Base-by-base conservation (phyloP, 2,113 vertebrate genomes). In the Oncorhynchus keta region DNA sequence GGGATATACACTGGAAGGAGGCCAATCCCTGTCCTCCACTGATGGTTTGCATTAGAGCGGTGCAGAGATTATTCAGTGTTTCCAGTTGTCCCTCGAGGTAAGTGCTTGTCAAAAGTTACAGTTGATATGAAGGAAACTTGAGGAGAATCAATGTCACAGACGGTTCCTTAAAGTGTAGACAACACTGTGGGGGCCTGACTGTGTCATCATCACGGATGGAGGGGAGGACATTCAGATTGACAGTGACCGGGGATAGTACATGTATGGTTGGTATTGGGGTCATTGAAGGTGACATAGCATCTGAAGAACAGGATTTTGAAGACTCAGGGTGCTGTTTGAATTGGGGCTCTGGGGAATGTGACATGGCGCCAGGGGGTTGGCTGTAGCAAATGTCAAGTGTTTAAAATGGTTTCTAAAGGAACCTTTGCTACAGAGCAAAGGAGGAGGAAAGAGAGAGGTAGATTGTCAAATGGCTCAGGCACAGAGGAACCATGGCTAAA, bases 71-170 rank as follows among this genome's bases (percentile, higher is more conserved):
- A 30, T 68, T 13, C 45, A 13, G 39, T 68, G 59, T 75, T 55
- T 57, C 68, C 30, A 74, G 30, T 13, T 69, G 20, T 65, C 73
- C 80, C 24, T 14, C 45, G 72, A 72, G 65, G 72, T 80, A 70
- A 65, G 26, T 18, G 7, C 77, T 71, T 72, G 45, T 68, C 64
- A 70, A 32, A 79, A 66, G 66, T 26, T 39, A 7, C 32, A 18
- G 18, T 35, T n/a, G 75, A 73, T 67, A 74, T 77, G 82, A 62
- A 57, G 32, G 28, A 22, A 35, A 9, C 61, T 14, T 73, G 32
- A 18, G 75, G 4, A 70, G 77, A 76, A 76, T 80, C 62, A 62
- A 32, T 49, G 5, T 75, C n/a, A 22, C 11, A 22, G n/a, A 67
- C 30, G 72, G 69, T 55, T 57, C 65, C 70, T 13, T 5, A 68